Percentiles rank a stretch among this genome's conserved stretches.
Conservation (phyloP, 2,113 vertebrate genomes). For the Phaethornis superciliosus region DNA sequence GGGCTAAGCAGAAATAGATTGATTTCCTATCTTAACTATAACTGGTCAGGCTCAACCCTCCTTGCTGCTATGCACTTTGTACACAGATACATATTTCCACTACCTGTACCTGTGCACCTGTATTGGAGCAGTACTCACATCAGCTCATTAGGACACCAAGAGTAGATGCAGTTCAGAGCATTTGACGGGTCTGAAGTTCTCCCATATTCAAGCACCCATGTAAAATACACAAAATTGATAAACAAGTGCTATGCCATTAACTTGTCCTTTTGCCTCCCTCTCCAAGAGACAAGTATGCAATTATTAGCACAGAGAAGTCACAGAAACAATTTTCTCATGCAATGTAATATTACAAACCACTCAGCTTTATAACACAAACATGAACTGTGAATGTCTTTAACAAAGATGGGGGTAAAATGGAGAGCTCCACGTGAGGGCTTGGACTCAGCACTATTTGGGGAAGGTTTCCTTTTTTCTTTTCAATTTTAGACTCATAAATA, state of each 20-base stretch:
- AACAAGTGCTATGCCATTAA: neutral
- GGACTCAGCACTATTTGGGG: neutral
- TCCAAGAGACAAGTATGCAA: neutral
- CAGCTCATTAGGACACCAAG: neutral
- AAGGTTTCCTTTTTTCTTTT: neutral
- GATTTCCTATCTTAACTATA: neutral
- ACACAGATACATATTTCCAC: neutral
- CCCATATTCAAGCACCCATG: neutral
- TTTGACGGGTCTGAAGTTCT: neutral
- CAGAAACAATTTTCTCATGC: neutral
- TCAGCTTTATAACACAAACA: neutral
- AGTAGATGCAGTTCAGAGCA: neutral
- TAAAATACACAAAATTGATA: neutral
- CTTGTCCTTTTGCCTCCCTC: neutral
- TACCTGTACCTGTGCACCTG: neutral
- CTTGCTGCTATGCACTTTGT: neutral
- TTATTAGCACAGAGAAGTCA: neutral
- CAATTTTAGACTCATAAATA: neutral
- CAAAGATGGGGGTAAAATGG: neutral
- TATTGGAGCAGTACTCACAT: neutral
- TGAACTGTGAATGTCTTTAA: neutral
- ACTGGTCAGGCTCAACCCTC: neutral
- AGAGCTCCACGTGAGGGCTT: neutral
- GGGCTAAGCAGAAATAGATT: constrained; percentile 12
- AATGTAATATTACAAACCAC: neutral